Conservation (phyloP, 2,888 invertebrate genomes). For the Leucoma salicis region DNA sequence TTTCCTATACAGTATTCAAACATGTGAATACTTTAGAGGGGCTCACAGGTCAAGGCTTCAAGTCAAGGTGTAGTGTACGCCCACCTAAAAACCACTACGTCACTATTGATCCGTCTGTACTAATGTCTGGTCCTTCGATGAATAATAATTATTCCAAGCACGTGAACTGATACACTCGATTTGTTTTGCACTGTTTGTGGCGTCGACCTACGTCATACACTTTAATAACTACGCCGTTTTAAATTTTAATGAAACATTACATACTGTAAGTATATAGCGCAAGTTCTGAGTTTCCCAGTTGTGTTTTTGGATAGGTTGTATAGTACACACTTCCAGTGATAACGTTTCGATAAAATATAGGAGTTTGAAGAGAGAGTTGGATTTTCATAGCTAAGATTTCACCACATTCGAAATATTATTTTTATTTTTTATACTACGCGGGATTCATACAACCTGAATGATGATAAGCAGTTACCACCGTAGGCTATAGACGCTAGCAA, state of each 20-base stretch:
- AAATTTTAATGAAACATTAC: slow-evolving; percentile 9
- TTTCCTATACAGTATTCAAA: slow-evolving; percentile 8
- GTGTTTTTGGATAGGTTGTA: too few species aligned
- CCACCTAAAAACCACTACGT: slow-evolving; percentile 15
- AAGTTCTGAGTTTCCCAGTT: too few species aligned
- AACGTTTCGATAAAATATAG: too few species aligned
- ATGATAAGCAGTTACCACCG: too few species aligned
- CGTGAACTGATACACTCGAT: slow-evolving; percentile 21
- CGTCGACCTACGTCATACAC: background rate
- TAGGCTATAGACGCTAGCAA: too few species aligned
- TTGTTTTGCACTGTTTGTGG: slow-evolving; percentile 10
- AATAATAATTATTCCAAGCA: slow-evolving; percentile 21
- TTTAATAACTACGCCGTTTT: slow-evolving; percentile 22
- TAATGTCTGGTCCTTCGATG: slow-evolving; percentile 37
- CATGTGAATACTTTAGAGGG: slow-evolving; percentile 5
- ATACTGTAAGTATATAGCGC: background rate
- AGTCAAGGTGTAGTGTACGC: slow-evolving; percentile 15
- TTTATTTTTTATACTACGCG: too few species aligned
- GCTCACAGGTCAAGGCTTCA: slow-evolving; percentile 14
- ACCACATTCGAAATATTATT: too few species aligned
- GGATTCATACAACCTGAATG: too few species aligned
- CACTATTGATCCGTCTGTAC: slow-evolving; percentile 45
- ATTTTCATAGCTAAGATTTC: too few species aligned
- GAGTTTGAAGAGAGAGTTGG: too few species aligned
- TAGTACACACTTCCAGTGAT: too few species aligned